phyloP scores from a whole-genome alignment of 2,113 vertebrate genomes.

The Rana temporaria region DNA sequence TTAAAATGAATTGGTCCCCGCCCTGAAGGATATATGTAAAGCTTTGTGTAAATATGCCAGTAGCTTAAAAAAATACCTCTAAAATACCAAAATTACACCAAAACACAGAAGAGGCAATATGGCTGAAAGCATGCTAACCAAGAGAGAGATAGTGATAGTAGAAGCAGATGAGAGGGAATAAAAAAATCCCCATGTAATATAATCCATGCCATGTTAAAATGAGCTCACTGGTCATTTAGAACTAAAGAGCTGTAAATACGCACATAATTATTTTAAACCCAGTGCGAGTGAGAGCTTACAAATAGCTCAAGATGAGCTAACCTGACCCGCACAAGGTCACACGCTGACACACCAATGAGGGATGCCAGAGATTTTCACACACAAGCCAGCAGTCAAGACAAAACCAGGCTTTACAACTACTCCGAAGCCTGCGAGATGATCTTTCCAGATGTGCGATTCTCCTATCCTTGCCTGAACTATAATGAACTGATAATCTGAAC shows the following conservation, averaged over 20 bases:
- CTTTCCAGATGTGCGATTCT: slow-evolving; percentile 2
- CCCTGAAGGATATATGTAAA: too few relatives aligned
- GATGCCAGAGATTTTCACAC: not conserved
- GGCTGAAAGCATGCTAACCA: too few relatives aligned
- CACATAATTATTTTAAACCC: not conserved
- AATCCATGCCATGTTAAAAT: too few relatives aligned
- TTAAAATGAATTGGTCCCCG: too few relatives aligned
- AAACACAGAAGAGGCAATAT: too few relatives aligned
- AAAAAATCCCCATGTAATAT: too few relatives aligned
- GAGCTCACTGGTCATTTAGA: too few relatives aligned
- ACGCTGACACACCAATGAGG: not conserved
- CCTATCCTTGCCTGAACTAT: slow-evolving; percentile 43
- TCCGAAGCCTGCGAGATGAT: not conserved
- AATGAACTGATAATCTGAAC: not conserved
- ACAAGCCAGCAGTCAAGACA: not conserved
- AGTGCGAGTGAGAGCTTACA: not conserved
- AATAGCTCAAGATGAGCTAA: slow-evolving; percentile 29
- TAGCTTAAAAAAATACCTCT: too few relatives aligned
- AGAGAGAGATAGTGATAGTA: too few relatives aligned
- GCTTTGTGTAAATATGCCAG: too few relatives aligned
- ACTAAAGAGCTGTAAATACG: not conserved
- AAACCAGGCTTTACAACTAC: not conserved
- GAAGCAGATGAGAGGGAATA: too few relatives aligned
- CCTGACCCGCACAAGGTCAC: slow-evolving; percentile 21
- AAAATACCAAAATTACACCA: too few relatives aligned